Evolutionary conservation across 1,140 invertebrate species (phyloP), one percentile per base, ranked within the genome.

Genomic region (Drosophila prosaltans): DNA sequence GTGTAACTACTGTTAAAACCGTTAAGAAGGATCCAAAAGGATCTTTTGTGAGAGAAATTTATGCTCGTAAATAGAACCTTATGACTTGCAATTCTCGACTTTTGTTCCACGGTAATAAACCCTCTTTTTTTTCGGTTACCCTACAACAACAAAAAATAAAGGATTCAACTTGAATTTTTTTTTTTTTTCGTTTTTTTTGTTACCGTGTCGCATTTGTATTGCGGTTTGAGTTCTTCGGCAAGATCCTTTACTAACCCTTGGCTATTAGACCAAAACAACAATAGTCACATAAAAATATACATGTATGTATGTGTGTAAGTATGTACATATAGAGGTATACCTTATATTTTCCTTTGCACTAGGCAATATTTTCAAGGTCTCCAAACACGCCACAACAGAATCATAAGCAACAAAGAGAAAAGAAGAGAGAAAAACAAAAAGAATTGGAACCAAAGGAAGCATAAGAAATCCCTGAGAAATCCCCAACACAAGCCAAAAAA

Each of bases 291-390:
- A 85, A 71, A 85, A 81, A 28, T 7, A 36, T 36, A 36, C 32
- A 36, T 36, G 6, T 5, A 28, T 16, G 16, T 16, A 16, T 16
- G 16, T 16, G 0, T 16, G 16, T 16, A 16, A 0, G 28, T 39
- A 21, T 36, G 32, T 58, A 36, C 6, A 36, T 16, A 16, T 0
- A 16, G 16, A 24, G 24, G 21, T 24, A 21, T 51, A 24, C 26
- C 48, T 16, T 48, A 16, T 32, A n/a, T 57, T 57, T 57, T n/a
- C 28, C 28, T 16, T 57, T 81, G 71, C 71, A 63, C 72, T 77
- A 11, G 60, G 80, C 80, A 78, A 88, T 80, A 89, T 74, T 89
- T 88, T 88, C 80, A 88, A 88, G 83, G 84, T 83, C 77, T 69
- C 79, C 61, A 71, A 86, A 81, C 69, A 74, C 82, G 79, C 51